Conservation (phyloP, 2,113 vertebrate species). For the Siniperca knerii region DNA sequence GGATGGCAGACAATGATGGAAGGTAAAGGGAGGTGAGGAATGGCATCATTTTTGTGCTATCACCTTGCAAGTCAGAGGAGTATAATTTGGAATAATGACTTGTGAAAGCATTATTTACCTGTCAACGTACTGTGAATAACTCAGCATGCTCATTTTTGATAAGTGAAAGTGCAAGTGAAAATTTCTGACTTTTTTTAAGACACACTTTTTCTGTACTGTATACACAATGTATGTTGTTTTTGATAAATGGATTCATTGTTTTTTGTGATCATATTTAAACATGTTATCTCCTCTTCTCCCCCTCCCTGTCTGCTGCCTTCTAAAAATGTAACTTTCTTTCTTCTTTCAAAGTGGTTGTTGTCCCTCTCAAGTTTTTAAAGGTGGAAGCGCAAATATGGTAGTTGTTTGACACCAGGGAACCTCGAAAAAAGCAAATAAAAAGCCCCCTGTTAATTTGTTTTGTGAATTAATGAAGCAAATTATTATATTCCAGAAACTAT, state of each 20-base stretch:
- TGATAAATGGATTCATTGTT: neutral
- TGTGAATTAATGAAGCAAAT: neutral
- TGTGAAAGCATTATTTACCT: slow-evolving; percentile 21
- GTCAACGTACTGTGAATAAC: slow-evolving; percentile 1
- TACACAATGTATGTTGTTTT: neutral
- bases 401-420: neutral
- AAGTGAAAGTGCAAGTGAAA: neutral
- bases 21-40: slow-evolving; percentile 5
- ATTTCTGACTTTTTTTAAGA: neutral
- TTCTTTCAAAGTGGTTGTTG: neutral
- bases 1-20: slow-evolving; percentile 21
- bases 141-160: neutral
- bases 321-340: neutral
- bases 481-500: neutral
- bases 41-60: neutral
- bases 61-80: slow-evolving; percentile 2
- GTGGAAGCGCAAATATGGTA: neutral
- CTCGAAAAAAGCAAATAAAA: neutral
- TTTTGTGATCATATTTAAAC: neutral
- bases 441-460: neutral
- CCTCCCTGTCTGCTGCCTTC: neutral
- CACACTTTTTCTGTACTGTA: neutral
- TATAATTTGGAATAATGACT: slow-evolving; percentile 17
- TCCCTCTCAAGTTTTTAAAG: neutral
- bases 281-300: neutral